Conservation (phyloP, 2,888 invertebrate genomes). For the Cataglyphis livida region DNA sequence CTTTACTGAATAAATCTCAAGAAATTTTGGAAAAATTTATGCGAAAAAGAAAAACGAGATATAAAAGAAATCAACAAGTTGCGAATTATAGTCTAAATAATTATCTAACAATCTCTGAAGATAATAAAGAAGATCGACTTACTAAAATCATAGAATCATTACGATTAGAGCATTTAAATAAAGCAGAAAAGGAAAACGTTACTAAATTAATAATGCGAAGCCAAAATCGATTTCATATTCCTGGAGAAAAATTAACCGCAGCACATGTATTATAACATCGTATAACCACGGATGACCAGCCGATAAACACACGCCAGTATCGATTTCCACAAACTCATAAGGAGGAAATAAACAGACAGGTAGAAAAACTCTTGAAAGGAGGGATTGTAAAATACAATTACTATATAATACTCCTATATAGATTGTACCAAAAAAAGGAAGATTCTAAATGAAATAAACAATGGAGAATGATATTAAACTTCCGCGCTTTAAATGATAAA, state of each 20-base stretch:
- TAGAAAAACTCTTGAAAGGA: neutral
- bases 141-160: no score
- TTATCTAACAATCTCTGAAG: no score
- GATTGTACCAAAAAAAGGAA: no score
- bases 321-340: neutral
- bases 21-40: neutral
- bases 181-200: neutral
- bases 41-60: neutral
- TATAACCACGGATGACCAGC: neutral
- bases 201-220: neutral
- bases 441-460: no score
- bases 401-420: no score
- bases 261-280: neutral
- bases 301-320: neutral
- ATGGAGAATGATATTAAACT: no score
- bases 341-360: neutral
- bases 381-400: neutral
- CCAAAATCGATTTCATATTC: neutral
- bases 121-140: no score
- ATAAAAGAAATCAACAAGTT: no score
- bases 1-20: neutral
- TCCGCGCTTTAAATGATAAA: no score
- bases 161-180: neutral
- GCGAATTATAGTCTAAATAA: no score
- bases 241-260: neutral